phyloP scores from a whole-genome alignment of 2,888 invertebrate genomes.

The Mimumesa dahlbomi region DNA sequence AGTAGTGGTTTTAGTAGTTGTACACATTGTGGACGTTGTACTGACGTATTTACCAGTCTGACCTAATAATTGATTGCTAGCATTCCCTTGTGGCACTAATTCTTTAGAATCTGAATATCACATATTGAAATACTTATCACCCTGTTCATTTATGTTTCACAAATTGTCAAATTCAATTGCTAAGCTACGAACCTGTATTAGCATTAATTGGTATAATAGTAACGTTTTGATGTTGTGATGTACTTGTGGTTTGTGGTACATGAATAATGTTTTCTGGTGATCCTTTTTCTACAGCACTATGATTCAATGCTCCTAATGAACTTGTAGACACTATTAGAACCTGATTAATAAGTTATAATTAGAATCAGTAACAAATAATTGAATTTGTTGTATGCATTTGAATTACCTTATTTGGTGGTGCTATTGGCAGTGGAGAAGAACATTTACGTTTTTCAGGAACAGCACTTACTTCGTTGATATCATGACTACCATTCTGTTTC shows the following conservation, averaged over 20 bases:
- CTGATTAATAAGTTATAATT: slow-evolving; percentile 23
- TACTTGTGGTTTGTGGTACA: slow-evolving; percentile 31
- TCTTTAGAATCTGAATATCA: slow-evolving; percentile 38
- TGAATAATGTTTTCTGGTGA: slow-evolving; percentile 36
- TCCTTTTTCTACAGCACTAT: slow-evolving; percentile 28
- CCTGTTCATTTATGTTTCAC: neutral
- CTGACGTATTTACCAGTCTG: slow-evolving; percentile 31
- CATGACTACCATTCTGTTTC: slow-evolving; percentile 36
- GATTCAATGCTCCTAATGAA: slow-evolving; percentile 43
- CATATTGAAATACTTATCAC: neutral
- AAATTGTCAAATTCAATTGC: too few species aligned
- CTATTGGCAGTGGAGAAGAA: slow-evolving; percentile 49
- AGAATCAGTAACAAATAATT: neutral
- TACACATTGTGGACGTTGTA: slow-evolving; percentile 32
- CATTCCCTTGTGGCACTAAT: slow-evolving; percentile 20
- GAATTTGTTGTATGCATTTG: neutral
- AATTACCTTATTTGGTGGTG: slow-evolving; percentile 56
- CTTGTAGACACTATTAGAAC: slow-evolving; percentile 59
- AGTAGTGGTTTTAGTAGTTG: slow-evolving; percentile 35
- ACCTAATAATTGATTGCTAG: slow-evolving; percentile 12
- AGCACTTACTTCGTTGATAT: slow-evolving; percentile 28
- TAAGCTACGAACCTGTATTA: slow-evolving; percentile 49
- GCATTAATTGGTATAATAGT: slow-evolving; percentile 50
- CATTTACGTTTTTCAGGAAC: slow-evolving; percentile 48
- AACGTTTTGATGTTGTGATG: slow-evolving; percentile 45